Conservation (phyloP, 2,888 invertebrate genomes). For the Harpagoxenus sublaevis region DNA sequence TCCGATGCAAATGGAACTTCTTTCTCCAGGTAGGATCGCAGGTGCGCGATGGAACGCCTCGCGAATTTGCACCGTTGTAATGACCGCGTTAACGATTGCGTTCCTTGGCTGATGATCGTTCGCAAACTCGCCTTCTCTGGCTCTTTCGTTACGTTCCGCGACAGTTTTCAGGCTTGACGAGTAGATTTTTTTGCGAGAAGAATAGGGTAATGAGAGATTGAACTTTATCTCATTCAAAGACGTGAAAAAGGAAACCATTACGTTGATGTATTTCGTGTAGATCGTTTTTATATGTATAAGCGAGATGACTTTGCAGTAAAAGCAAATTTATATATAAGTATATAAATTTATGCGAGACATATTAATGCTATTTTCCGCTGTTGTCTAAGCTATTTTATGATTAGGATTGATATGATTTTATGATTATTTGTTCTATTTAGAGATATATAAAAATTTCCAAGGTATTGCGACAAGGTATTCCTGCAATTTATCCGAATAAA, state of each 20-base stretch:
- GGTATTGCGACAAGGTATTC: not conserved
- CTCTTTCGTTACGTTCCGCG: not conserved
- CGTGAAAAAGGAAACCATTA: not conserved
- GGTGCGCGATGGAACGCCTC: conserved; percentile 48
- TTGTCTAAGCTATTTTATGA: not conserved
- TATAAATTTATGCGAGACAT: too few relatives aligned
- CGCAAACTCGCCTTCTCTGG: not conserved
- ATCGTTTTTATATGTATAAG: not conserved
- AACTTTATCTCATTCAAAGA: not conserved
- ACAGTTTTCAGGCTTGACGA: not conserved
- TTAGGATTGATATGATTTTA: not conserved
- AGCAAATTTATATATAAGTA: not conserved
- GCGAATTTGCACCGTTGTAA: conserved; percentile 50
- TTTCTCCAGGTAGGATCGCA: conserved; percentile 46
- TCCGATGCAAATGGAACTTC: conserved; percentile 51
- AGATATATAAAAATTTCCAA: not conserved
- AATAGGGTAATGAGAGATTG: not conserved
- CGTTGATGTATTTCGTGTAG: not conserved
- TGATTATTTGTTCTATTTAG: not conserved
- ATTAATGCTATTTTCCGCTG: not conserved
- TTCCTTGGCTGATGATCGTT: conserved; percentile 27
- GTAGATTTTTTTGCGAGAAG: not conserved
- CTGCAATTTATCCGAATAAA: not conserved
- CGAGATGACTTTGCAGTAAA: not conserved
- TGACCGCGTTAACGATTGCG: conserved; percentile 47